Conservation (phyloP, 2,113 vertebrate genomes). For the Anoplopoma fimbria region DNA sequence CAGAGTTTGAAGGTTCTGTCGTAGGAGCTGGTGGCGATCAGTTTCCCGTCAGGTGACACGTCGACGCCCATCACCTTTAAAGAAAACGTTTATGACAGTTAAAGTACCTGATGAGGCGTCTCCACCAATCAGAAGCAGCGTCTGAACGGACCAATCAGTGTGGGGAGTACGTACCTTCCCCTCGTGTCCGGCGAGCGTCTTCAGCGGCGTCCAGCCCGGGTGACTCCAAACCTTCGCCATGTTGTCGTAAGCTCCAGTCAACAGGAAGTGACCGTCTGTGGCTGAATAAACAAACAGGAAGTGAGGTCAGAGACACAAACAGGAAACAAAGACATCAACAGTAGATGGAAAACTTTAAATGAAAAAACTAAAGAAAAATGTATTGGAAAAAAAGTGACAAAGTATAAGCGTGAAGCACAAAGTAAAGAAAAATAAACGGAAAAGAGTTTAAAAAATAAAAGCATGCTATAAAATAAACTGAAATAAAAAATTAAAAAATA, state of each 20-base stretch:
- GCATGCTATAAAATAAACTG: background rate
- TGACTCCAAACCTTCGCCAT: conserved; percentile 98
- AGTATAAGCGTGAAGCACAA: background rate
- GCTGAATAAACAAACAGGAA: conserved; percentile 79
- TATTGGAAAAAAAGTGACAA: too few relatives aligned
- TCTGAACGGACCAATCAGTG: background rate
- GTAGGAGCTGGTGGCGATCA: conserved; percentile 96
- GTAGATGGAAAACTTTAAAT: too few relatives aligned
- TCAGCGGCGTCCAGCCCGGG: conserved; percentile 95
- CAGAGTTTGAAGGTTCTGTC: conserved; percentile 99
- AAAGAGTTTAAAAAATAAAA: too few relatives aligned
- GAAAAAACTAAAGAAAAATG: too few relatives aligned
- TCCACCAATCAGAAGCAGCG: background rate
- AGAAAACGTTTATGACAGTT: background rate
- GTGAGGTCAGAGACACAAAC: background rate
- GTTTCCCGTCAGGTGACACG: conserved; percentile 92
- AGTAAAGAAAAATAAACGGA: background rate
- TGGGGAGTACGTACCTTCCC: conserved; percentile 82
- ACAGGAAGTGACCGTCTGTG: conserved; percentile 92
- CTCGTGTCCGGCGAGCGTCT: conserved; percentile 95
- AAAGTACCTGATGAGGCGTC: background rate
- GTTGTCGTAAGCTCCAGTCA: conserved; percentile 96
- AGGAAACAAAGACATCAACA: background rate
- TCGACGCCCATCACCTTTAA: conserved; percentile 94
- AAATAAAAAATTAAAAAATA: background rate